Evolutionary conservation across 2,888 invertebrate species (phyloP), one percentile per base, ranked within the genome.

Genomic region (Bugula neritina): DNA sequence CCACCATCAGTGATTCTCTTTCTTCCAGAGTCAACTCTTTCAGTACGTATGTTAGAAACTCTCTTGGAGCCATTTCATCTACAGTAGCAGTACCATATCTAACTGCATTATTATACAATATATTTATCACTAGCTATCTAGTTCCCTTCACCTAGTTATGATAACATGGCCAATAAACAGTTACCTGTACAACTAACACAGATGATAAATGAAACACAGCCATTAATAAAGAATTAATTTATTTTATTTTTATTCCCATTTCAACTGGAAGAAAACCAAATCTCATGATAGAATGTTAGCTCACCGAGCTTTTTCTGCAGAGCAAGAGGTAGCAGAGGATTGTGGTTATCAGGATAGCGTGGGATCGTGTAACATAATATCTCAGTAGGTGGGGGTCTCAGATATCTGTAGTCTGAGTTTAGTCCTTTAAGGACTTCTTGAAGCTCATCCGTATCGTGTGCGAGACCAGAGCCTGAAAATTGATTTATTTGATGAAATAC

Each of bases 281-380:
- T n/a, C n/a, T n/a, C n/a, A n/a, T n/a, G 43, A 23, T 55, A 5
- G 55, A 55, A 23, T 25, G 25, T n/a, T n/a, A n/a, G 23, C 55
- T 55, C 55, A 55, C 55, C 55, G 3, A 55, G 55, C 23, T 55
- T 55, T n/a, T 55, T 55, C 55, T 55, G 55, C 23, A 55, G 25
- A 55, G 55, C 5, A 5, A 55, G 23, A 13, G 55, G 55, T 13
- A 55, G 55, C 10, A 55, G 25, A 55, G 55, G 55, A 55, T 55
- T 55, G n/a, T 55, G 55, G n/a, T 55, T 55, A 25, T 55, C 55
- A 13, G 55, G 55, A n/a, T 55, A 55, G 3, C 55, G 55, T 13
- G 55, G n/a, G 3, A 55, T 23, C 23, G 55, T 17, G n/a, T 55
- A 55, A 55, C 55, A 55, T 23, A 5, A 23, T 10, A 55, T 5